Evolutionary conservation across 1,140 invertebrate genomes (phyloP).

Genomic region (Aphaenogaster ashmeadi): DNA sequence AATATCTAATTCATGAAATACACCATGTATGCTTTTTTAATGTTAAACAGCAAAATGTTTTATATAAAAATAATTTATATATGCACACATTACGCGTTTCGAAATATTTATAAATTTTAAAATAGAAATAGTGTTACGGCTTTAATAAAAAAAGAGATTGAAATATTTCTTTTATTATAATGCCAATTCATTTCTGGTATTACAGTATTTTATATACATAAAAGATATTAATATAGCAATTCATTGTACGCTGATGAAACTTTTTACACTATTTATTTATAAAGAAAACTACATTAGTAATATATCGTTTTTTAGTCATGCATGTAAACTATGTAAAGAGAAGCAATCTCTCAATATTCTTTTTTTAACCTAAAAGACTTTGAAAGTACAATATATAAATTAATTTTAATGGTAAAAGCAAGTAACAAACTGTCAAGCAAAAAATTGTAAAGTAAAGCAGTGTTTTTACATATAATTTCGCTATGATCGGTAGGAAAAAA

Average conservation of each 20-base stretch:
- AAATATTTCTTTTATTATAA: constrained; percentile 35
- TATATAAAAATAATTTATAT: constrained; percentile 20
- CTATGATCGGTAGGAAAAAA: not conserved
- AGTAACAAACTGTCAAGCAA: not conserved
- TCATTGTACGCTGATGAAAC: constrained; percentile 60
- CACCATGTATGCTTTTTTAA: not conserved
- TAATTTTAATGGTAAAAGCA: constrained; percentile 12
- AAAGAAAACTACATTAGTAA: constrained; percentile 66
- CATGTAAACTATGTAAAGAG: constrained; percentile 47
- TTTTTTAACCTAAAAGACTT: constrained; percentile 14
- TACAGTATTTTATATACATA: constrained; percentile 70
- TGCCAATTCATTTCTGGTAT: constrained; percentile 60
- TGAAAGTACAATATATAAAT: constrained; percentile 21
- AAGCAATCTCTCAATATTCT: constrained; percentile 27
- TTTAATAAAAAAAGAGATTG: not conserved
- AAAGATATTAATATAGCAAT: constrained; percentile 60
- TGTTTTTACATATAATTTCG: not conserved
- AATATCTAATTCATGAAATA: constrained; percentile 73
- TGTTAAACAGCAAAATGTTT: not conserved
- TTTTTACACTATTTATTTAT: constrained; percentile 63
- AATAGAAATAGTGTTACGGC: not conserved
- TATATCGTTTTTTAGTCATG: not conserved
- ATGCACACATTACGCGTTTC: not conserved
- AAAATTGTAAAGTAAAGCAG: not conserved
- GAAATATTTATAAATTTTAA: constrained; percentile 8